phyloP scores from a whole-genome alignment of 2,888 invertebrate species.

The Hydriomena furcata region DNA sequence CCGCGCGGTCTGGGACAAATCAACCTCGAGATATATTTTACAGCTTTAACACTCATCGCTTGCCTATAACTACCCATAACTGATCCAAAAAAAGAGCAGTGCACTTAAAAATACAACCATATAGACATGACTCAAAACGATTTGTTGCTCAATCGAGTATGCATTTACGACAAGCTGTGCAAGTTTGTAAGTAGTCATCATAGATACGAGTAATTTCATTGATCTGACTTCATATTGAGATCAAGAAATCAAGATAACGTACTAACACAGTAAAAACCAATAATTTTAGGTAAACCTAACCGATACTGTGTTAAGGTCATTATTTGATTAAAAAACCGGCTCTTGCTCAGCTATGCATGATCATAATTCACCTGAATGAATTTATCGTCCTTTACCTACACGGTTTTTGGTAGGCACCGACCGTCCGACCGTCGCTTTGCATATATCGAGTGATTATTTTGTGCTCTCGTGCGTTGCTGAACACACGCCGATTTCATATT shows the following conservation, averaged over 20 bases:
- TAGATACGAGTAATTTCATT: no score
- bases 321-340: not conserved
- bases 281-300: no score
- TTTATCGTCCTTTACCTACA: constrained; percentile 8
- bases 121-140: no score
- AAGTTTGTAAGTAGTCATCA: no score
- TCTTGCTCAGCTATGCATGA: not conserved
- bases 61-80: not conserved
- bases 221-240: no score
- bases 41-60: not conserved
- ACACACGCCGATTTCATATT: constrained; percentile 57
- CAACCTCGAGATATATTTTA: not conserved
- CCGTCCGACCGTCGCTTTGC: constrained; percentile 53
- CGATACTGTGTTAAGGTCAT: no score
- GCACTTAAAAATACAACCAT: not conserved
- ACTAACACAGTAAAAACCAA: no score
- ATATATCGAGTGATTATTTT: constrained; percentile 68
- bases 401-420: constrained; percentile 3
- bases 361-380: constrained; percentile 3
- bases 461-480: constrained; percentile 50
- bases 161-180: no score
- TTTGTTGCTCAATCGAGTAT: no score
- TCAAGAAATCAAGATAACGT: no score
- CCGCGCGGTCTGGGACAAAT: constrained; percentile 15
- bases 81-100: constrained; percentile 1